Conservation (phyloP, 30 jellyfish, hydroid and myxozoan species). For the Turritopsis dohrnii region DNA sequence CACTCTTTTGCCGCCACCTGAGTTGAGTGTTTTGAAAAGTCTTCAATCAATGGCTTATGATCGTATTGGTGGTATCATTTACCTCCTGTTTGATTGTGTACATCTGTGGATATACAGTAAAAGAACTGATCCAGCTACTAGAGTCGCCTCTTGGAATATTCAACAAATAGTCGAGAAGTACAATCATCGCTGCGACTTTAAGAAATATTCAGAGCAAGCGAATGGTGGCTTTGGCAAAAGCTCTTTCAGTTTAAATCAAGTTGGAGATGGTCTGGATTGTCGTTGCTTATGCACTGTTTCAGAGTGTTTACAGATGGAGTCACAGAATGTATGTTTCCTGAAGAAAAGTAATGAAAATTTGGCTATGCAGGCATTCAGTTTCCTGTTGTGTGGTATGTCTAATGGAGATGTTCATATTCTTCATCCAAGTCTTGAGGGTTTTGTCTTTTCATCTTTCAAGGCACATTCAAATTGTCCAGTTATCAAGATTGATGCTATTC, state of each 20-base stretch:
- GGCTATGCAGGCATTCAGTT: conserved; percentile 23
- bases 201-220: conserved; percentile 10
- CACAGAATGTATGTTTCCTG: conserved; percentile 4
- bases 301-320: not conserved
- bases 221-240: not conserved
- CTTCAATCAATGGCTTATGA: conserved; percentile 55
- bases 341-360: not conserved
- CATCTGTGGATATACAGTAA: conserved; percentile 72
- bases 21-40: conserved; percentile 31
- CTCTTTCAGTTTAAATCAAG: not conserved
- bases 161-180: not conserved
- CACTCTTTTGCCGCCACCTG: conserved; percentile 83
- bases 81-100: conserved; percentile 35
- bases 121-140: conserved; percentile 79
- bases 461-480: conserved; percentile 29
- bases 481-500: not conserved
- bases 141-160: conserved; percentile 41
- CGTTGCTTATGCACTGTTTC: conserved; percentile 32
- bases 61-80: conserved; percentile 40
- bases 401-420: conserved; percentile 51
- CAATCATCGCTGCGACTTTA: not conserved
- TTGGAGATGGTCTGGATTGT: conserved; percentile 27
- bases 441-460: not conserved
- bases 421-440: conserved; percentile 31
- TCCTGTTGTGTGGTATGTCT: conserved; percentile 71